These are phyloP conservation scores for Larimichthys polyactis DNA, from an alignment of 2,113 vertebrate species.

Conservation along the genomic window DNA sequence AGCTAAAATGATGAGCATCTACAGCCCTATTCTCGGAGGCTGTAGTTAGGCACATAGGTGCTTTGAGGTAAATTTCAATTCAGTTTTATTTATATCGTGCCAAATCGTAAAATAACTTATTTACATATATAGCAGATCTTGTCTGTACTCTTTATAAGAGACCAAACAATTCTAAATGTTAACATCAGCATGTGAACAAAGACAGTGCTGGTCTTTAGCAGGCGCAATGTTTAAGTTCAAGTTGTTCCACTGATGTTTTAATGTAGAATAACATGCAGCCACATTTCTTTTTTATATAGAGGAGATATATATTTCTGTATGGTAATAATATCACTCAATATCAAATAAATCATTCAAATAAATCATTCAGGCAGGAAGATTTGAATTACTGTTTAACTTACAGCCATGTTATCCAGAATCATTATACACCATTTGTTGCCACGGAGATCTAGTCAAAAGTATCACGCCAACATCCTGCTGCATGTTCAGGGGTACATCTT, in stretches of 20 bases:
- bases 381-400: background rate
- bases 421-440: background rate
- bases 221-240: too few relatives aligned
- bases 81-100: too few relatives aligned
- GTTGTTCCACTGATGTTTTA: background rate
- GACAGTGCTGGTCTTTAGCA: too few relatives aligned
- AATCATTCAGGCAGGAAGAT: background rate
- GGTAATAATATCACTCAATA: background rate
- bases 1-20: too few relatives aligned
- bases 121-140: too few relatives aligned
- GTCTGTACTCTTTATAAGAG: too few relatives aligned
- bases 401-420: background rate
- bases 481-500: background rate
- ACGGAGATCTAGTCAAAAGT: background rate
- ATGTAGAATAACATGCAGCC: background rate
- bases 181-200: too few relatives aligned
- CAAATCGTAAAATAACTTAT: too few relatives aligned
- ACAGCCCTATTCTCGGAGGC: too few relatives aligned
- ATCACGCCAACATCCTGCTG: background rate
- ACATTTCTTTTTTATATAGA: background rate
- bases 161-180: too few relatives aligned
- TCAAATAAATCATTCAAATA: slow-evolving; percentile 5
- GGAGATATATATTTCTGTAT: background rate
- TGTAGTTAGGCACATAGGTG: too few relatives aligned
- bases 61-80: too few relatives aligned